These are phyloP conservation scores for Aphelocoma coerulescens DNA, from an alignment of 2,113 vertebrate genomes.

Conservation along the genomic window DNA sequence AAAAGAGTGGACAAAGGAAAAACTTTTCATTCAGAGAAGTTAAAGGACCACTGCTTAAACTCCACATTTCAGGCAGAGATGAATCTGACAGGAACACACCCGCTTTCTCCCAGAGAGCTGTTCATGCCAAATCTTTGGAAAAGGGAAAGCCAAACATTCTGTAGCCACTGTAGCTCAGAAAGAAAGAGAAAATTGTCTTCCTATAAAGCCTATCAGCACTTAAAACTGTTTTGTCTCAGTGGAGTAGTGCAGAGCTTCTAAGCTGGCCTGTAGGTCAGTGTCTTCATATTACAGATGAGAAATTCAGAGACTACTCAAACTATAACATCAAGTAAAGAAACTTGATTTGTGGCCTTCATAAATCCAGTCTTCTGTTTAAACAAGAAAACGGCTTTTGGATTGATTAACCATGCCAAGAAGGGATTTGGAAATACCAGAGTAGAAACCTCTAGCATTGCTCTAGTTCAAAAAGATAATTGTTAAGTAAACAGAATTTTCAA, in stretches of 20 bases:
- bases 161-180: background rate
- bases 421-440: slow-evolving; percentile 39
- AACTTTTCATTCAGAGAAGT: background rate
- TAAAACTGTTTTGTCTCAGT: background rate
- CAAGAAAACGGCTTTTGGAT: background rate
- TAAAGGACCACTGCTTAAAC: background rate
- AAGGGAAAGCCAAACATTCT: background rate
- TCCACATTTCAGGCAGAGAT: background rate
- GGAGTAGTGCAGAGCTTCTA: background rate
- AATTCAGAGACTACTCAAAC: background rate
- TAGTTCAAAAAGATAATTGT: slow-evolving; percentile 46
- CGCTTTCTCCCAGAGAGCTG: background rate
- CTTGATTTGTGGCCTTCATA: slow-evolving; percentile 16
- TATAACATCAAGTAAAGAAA: background rate
- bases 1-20: background rate
- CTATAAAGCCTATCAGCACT: background rate
- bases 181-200: background rate
- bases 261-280: background rate
- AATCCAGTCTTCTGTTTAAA: slow-evolving; percentile 15
- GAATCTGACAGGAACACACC: background rate
- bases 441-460: slow-evolving; percentile 22
- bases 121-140: background rate
- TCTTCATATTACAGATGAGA: background rate
- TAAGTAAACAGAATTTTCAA: slow-evolving; percentile 49
- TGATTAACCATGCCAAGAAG: background rate